These are phyloP conservation scores for Spisula solida DNA, from an alignment of 2,888 invertebrate genomes.

Conservation along the genomic window DNA sequence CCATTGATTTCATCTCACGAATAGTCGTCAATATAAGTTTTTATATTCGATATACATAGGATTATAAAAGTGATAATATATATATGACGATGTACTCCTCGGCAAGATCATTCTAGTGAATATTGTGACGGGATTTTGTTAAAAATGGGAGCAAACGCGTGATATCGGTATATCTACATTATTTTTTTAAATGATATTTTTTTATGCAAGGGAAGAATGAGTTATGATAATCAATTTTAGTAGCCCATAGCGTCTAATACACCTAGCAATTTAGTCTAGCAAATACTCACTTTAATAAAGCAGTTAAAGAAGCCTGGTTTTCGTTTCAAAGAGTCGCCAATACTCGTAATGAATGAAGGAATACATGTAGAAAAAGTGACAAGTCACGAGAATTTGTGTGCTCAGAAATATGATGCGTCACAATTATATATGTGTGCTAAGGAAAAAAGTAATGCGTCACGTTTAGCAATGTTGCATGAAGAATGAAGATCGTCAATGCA, in stretches of 20 bases:
- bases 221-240: background rate
- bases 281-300: background rate
- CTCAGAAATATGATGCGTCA: background rate
- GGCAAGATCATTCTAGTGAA: background rate
- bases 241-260: constrained; percentile 3
- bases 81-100: background rate
- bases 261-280: background rate
- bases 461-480: no score
- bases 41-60: background rate
- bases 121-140: no score
- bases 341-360: no score
- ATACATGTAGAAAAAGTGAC: background rate
- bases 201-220: background rate
- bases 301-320: background rate
- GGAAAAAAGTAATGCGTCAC: no score
- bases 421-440: no score
- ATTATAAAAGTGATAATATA: background rate
- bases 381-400: background rate
- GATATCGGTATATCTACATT: background rate
- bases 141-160: background rate
- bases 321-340: no score
- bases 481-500: background rate
- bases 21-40: background rate
- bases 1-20: no score
- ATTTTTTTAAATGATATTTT: background rate